Base-by-base conservation (phyloP, 2,113 vertebrate species). In the Orthochromis malagaraziensis region DNA sequence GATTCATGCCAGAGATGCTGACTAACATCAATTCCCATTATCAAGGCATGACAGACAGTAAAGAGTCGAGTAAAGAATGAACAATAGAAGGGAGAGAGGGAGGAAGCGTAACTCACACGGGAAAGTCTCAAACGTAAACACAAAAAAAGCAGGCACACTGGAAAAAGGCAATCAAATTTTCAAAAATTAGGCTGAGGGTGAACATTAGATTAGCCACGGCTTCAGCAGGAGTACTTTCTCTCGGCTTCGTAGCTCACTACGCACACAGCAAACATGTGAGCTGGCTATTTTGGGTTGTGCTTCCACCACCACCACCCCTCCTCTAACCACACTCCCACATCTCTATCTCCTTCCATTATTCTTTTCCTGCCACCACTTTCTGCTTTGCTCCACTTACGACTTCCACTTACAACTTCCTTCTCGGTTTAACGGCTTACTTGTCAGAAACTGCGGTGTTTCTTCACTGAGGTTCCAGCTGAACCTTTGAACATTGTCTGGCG, bases 261-360 rank as follows among this genome's bases (percentile, higher is more conserved):
- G 10, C 84, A 92, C 91, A 94, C 87, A 89, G 91, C 80, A 89
- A 94, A 94, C 93, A 95, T 94, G 95, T 93, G 92, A 95, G 92
- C 83, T 26, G 84, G 92, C 92, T 95, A 95, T 95, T 95, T 95
- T 90, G 82, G 90, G 92, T 94, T 51, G 24, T 31, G 35, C 89
- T 77, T 77, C 84, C 29, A 65, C 58, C 26, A 17, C 81, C 33
- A 4, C 81, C 68, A 26, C 40, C 82, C 70, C 86, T 68, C 82
- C 82, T 51, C 84, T 82, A 88, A 90, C 92, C 91, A 86, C 92
- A 90, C 89, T 89, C 91, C 88, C 68, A 92, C 92, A 84, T 94
- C 92, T 88, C 89, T 92, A 91, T 93, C 89, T 92, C 84, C 87
- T 93, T 91, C 91, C 90, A 92, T 94, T 87, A 88, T 89, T 94